Evolutionary conservation across 2,888 invertebrate genomes (phyloP).

Genomic region (Drosophila maculinotata): DNA sequence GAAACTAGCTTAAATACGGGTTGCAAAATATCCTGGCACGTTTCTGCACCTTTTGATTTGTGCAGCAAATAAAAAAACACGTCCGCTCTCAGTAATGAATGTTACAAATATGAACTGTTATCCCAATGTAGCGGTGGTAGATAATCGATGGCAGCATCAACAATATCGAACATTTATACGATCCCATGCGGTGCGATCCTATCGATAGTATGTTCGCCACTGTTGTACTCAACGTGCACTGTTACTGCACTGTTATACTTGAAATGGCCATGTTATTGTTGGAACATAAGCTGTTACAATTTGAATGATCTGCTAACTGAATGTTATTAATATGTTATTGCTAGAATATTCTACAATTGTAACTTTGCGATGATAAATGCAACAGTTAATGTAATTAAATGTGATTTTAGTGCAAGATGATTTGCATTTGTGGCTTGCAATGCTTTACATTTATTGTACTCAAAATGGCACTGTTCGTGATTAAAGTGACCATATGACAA

Average conservation of each 20-base stretch:
- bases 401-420: too few relatives aligned
- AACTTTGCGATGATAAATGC: too few relatives aligned
- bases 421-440: too few relatives aligned
- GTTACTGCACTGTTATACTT: background rate
- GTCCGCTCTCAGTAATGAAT: conserved; percentile 55
- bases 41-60: conserved; percentile 52
- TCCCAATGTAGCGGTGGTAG: conserved; percentile 23
- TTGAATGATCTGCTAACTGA: background rate
- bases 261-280: background rate
- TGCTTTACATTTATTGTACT: background rate
- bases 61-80: conserved; percentile 60
- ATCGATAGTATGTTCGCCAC: conserved; percentile 10
- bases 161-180: conserved; percentile 23
- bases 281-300: background rate
- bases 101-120: conserved; percentile 56
- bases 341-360: background rate
- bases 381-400: too few relatives aligned
- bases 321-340: background rate
- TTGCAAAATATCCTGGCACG: conserved; percentile 60
- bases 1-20: conserved; percentile 45
- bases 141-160: conserved; percentile 2
- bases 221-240: conserved; percentile 20
- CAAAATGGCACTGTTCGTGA: background rate
- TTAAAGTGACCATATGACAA: background rate
- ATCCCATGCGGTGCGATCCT: background rate